phyloP scores from a whole-genome alignment of 2,113 vertebrate species.

The Neomonachus schauinslandi region DNA sequence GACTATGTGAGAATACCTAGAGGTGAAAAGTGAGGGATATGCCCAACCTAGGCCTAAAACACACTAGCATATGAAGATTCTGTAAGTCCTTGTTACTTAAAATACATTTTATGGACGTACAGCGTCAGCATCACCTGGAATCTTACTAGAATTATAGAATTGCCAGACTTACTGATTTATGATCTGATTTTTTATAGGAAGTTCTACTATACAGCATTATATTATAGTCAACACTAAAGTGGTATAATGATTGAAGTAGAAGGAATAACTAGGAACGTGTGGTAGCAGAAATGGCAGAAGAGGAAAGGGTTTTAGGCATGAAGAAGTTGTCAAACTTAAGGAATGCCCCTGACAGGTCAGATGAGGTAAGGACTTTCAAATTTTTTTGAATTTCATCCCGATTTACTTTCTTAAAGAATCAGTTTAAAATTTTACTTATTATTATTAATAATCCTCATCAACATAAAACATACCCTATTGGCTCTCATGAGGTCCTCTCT shows the following conservation, averaged over 20 bases:
- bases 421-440: neutral
- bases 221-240: neutral
- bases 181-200: neutral
- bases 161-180: neutral
- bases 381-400: neutral
- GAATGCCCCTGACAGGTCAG: neutral
- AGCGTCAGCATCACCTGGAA: neutral
- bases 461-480: neutral
- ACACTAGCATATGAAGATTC: neutral
- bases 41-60: neutral
- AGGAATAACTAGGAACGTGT: neutral
- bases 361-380: neutral
- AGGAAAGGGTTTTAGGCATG: neutral
- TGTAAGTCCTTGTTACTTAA: neutral
- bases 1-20: neutral
- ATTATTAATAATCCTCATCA: neutral
- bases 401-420: neutral
- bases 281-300: neutral
- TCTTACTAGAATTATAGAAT: neutral
- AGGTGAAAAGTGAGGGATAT: neutral
- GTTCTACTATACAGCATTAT: neutral
- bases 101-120: neutral
- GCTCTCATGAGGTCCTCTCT: neutral
- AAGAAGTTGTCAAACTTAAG: neutral
- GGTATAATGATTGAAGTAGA: neutral